A percentile compares a stretch with the other conserved stretches of the same genome.
Evolutionary conservation across 1,140 invertebrate genomes (phyloP).

Genomic region (Drosophila jambulina): DNA sequence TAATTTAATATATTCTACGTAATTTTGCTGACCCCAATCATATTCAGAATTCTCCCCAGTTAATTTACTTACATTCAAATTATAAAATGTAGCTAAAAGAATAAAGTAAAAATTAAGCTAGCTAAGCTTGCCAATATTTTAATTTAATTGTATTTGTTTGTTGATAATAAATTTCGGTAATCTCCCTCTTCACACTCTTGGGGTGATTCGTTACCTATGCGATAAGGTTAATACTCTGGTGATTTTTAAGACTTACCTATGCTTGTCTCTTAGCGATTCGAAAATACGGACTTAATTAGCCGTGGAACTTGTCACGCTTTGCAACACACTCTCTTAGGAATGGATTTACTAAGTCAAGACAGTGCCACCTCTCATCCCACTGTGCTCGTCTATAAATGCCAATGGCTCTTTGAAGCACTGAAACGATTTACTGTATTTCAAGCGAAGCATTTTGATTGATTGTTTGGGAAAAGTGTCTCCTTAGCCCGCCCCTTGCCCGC

Average conservation of each 20-base stretch:
- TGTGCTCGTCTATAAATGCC: slow-evolving; percentile 27
- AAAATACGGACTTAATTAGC: slow-evolving; percentile 1
- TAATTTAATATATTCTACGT: neutral
- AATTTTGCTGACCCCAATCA: neutral
- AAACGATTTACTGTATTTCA: slow-evolving; percentile 40
- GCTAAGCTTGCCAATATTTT: neutral
- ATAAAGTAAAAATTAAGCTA: neutral
- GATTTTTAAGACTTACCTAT: neutral
- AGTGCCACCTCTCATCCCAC: neutral
- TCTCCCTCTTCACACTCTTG: neutral
- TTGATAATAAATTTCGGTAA: neutral
- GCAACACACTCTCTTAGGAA: neutral
- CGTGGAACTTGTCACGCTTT: neutral
- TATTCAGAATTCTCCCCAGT: neutral
- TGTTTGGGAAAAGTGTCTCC: slow-evolving; percentile 53
- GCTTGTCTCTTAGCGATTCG: neutral
- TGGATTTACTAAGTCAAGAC: slow-evolving; percentile 4
- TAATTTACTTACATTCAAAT: neutral
- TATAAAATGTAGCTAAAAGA: neutral
- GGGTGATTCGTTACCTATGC: neutral
- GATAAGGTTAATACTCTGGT: neutral
- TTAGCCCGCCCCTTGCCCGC: neutral
- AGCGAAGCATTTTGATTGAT: slow-evolving; percentile 59
- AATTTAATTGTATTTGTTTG: neutral
- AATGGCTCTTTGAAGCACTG: slow-evolving; percentile 47